These are phyloP conservation scores for Mareca strepera DNA, from an alignment of 2,797 vertebrate genomes.

Conservation along the genomic window DNA sequence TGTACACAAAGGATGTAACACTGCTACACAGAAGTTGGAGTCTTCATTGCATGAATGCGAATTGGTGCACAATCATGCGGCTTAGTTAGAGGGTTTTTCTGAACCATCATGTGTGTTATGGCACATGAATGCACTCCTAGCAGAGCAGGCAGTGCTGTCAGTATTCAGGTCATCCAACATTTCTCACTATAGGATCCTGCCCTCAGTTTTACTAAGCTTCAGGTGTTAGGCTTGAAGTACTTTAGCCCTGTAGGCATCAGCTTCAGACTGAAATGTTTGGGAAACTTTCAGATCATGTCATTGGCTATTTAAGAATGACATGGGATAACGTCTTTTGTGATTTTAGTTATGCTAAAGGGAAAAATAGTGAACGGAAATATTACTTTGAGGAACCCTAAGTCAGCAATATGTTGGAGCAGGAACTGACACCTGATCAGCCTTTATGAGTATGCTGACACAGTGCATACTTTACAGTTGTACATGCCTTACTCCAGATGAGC, in stretches of 20 bases:
- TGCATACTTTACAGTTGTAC: background rate
- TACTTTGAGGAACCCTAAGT: background rate
- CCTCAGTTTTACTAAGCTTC: background rate
- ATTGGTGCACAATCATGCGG: background rate
- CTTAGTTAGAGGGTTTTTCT: background rate
- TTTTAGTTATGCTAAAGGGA: background rate
- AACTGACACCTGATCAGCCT: background rate
- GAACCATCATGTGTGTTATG: background rate
- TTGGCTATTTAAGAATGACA: background rate
- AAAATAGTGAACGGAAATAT: background rate
- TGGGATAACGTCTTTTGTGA: background rate
- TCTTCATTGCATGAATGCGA: background rate
- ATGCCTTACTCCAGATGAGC: background rate
- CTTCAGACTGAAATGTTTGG: background rate
- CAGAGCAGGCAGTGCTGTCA: background rate
- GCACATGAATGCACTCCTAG: fast-evolving
- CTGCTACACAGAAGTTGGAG: background rate
- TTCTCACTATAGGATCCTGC: background rate
- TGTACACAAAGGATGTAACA: background rate
- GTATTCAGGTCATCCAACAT: background rate
- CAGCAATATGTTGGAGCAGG: background rate
- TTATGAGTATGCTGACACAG: background rate
- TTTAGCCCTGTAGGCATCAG: background rate
- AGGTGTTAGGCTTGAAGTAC: background rate
- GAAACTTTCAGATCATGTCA: background rate